Conservation (phyloP, 2,888 invertebrate species). For the Glaucopsyche alexis region DNA sequence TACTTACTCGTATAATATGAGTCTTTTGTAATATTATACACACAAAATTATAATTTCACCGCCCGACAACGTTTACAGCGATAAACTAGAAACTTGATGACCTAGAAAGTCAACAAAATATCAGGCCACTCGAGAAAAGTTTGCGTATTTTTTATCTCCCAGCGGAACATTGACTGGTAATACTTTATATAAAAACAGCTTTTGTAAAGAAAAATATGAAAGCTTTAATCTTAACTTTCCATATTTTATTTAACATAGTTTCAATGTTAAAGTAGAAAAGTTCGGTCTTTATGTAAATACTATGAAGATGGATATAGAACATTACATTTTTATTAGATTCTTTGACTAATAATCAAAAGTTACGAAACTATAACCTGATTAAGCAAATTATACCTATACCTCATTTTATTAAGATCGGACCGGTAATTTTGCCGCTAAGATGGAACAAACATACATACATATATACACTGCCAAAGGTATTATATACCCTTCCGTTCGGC, state of each 20-base stretch:
- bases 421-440: too few relatives aligned
- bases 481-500: too few relatives aligned
- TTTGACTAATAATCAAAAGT: too few relatives aligned
- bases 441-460: too few relatives aligned
- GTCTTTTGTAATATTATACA: too few relatives aligned
- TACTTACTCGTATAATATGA: background rate
- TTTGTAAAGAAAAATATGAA: conserved; percentile 1
- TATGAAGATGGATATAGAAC: background rate
- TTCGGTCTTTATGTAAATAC: background rate
- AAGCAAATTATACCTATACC: too few relatives aligned
- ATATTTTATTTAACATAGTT: background rate
- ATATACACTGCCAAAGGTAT: too few relatives aligned
- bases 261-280: background rate
- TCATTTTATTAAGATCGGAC: too few relatives aligned
- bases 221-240: background rate
- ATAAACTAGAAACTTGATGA: conserved; percentile 15
- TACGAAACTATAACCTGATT: too few relatives aligned
- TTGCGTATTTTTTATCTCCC: conserved; percentile 11
- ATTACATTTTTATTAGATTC: background rate
- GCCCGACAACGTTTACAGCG: background rate
- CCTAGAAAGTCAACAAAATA: background rate
- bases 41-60: background rate
- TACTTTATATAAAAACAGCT: conserved; percentile 2
- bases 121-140: background rate
- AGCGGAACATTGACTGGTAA: conserved; percentile 15